Evolutionary conservation across 2,797 vertebrate genomes (phyloP), one percentile per base, ranked within the genome.

Genomic region (Helostoma temminkii): DNA sequence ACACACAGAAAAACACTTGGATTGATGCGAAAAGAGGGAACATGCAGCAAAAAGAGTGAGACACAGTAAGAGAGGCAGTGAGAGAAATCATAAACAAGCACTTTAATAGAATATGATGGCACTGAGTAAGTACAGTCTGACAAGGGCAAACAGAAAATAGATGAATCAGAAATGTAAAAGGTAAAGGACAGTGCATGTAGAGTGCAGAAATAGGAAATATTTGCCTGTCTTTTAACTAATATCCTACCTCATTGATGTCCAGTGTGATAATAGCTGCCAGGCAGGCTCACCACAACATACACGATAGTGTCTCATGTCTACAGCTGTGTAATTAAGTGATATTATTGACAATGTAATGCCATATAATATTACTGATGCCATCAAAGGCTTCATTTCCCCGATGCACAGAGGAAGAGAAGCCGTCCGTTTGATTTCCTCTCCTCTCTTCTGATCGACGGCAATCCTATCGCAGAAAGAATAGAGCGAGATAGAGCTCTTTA

Each of bases 351-450:
- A 89, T 78, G 80, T 80, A n/a, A n/a, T n/a, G n/a, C n/a, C n/a
- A 79, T 82, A 76, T 72, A 76, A 56, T 71, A 78, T 80, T 78
- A 80, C 54, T 10, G 41, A 74, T 76, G 78, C 76, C 80, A 84
- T 89, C 86, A 86, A 83, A 59, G 66, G 70, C 78, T 86, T 93
- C 81, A 89, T 92, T 90, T 91, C 83, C 78, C 65, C 24, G 36
- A 74, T 55, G 74, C 52, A 21, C 65, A 56, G 53, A 76, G 74
- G 49, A 78, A 80, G 66, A 59, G 62, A 64, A 81, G 69, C 75
- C 50, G 58, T 75, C 63, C 36, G 74, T 90, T 86, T 87, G 78
- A 88, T 88, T 89, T 88, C 79, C 82, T 84, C 47, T 75, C 54
- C 55, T 53, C 24, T 55, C 67, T 54, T 68, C 74, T 79, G 76